phyloP scores from a whole-genome alignment of 1,140 invertebrate genomes.

The Diplogasteroides magnus region DNA sequence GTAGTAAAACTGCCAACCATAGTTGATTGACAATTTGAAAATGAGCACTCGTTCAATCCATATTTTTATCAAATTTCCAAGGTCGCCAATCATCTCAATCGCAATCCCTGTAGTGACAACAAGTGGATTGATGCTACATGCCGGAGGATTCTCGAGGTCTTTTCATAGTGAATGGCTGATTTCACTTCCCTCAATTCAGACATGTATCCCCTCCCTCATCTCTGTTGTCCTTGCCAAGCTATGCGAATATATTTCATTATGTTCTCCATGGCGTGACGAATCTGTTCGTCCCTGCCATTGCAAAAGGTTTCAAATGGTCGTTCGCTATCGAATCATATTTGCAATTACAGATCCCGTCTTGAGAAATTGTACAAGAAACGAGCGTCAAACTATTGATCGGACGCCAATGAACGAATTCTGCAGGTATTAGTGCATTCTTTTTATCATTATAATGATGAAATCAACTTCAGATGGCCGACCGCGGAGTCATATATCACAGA shows the following conservation, averaged over 20 bases:
- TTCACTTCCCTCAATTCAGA: not conserved
- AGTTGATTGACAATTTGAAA: too few species aligned
- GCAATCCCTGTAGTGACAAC: not conserved
- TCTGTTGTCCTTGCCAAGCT: not conserved
- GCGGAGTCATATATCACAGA: not conserved
- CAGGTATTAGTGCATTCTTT: not conserved
- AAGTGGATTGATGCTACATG: not conserved
- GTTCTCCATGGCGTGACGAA: not conserved
- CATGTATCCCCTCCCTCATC: not conserved
- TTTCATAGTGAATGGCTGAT: not conserved
- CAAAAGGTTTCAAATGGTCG: not conserved
- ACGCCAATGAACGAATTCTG: not conserved
- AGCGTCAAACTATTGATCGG: not conserved
- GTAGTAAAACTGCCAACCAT: too few species aligned
- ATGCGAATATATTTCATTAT: not conserved
- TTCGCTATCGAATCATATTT: not conserved
- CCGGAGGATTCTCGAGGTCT: not conserved
- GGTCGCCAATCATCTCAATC: not conserved
- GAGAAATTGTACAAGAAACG: not conserved
- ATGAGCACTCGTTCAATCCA: not conserved
- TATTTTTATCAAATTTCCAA: not conserved
- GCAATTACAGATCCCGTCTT: not conserved
- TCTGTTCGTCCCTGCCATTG: not conserved
- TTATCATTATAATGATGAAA: not conserved
- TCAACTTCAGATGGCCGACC: not conserved